phyloP scores from a whole-genome alignment of 2,888 invertebrate genomes.

The Cotesia congregata region DNA sequence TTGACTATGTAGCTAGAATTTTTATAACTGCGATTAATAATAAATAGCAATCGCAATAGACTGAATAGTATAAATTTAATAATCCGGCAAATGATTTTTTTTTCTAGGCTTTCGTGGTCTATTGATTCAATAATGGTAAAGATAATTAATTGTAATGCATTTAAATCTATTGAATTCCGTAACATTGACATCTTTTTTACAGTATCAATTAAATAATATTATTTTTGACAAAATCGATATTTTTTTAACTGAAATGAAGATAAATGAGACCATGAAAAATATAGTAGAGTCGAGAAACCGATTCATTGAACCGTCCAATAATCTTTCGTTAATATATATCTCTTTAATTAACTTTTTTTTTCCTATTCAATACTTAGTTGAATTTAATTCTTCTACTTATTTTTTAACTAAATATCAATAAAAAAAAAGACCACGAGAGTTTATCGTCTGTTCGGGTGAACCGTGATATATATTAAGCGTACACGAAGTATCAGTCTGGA shows the following conservation, averaged over 20 bases:
- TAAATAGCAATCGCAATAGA: conserved; percentile 48
- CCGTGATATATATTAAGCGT: conserved; percentile 22
- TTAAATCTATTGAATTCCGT: conserved; percentile 42
- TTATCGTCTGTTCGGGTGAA: conserved; percentile 29
- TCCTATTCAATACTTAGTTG: neutral
- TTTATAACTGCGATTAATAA: conserved; percentile 21
- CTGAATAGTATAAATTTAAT: conserved; percentile 48
- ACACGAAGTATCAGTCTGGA: conserved; percentile 39
- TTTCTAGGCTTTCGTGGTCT: conserved; percentile 24
- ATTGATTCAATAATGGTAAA: conserved; percentile 25
- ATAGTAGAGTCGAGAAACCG: conserved; percentile 26
- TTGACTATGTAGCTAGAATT: neutral
- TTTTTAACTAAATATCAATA: conserved; percentile 11
- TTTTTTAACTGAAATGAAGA: conserved; percentile 15
- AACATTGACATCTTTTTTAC: conserved; percentile 37
- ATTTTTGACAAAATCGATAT: neutral
- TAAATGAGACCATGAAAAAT: conserved; percentile 17
- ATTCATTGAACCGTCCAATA: conserved; percentile 41
- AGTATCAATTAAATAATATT: conserved; percentile 21
- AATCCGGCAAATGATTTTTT: conserved; percentile 35
- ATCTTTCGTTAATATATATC: conserved; percentile 19
- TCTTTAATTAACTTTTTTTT: conserved; percentile 9
- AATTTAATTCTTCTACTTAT: conserved; percentile 12
- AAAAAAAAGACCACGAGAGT: conserved; percentile 26
- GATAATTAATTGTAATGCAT: conserved; percentile 43